phyloP scores from a whole-genome alignment of 1,140 invertebrate species.

The Neodiprion fabricii region DNA sequence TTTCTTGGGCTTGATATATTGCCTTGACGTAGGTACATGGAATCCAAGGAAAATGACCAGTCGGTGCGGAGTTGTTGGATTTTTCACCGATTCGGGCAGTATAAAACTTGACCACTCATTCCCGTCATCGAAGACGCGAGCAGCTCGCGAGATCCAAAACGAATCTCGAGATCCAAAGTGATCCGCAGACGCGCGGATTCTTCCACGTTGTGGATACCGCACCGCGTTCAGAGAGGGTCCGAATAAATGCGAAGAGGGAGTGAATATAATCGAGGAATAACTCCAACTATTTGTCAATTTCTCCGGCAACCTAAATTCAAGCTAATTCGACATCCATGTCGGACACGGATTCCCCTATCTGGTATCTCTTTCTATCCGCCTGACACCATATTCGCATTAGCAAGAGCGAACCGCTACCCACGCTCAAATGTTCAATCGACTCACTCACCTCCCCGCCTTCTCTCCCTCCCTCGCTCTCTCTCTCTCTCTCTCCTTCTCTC shows the following conservation, averaged over 20 bases:
- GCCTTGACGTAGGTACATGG: neutral
- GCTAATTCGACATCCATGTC: slow-evolving; percentile 65
- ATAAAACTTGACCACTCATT: neutral
- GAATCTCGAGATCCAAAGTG: neutral
- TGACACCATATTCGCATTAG: slow-evolving; percentile 65
- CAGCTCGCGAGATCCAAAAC: neutral
- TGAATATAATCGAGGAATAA: slow-evolving; percentile 62
- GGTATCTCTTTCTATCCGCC: slow-evolving; percentile 64
- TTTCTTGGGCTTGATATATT: neutral
- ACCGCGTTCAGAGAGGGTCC: too few relatives aligned
- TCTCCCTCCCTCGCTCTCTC: slow-evolving; percentile 37
- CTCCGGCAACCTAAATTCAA: slow-evolving; percentile 63
- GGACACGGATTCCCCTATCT: slow-evolving; percentile 63
- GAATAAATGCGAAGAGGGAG: neutral
- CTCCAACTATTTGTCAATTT: slow-evolving; percentile 59
- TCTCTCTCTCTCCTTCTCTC: slow-evolving; percentile 13
- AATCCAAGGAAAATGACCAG: neutral
- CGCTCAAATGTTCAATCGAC: slow-evolving; percentile 53
- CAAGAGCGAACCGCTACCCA: slow-evolving; percentile 56
- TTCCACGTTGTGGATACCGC: too few relatives aligned
- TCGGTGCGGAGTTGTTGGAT: too few relatives aligned
- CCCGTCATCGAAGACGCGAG: neutral
- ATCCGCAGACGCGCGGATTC: neutral
- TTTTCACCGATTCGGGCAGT: neutral
- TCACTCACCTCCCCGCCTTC: slow-evolving; percentile 43